Percentiles rank a stretch among this genome's conserved stretches.
Conservation (phyloP, 2,888 invertebrate species). For the Heteromurus nitidus region DNA sequence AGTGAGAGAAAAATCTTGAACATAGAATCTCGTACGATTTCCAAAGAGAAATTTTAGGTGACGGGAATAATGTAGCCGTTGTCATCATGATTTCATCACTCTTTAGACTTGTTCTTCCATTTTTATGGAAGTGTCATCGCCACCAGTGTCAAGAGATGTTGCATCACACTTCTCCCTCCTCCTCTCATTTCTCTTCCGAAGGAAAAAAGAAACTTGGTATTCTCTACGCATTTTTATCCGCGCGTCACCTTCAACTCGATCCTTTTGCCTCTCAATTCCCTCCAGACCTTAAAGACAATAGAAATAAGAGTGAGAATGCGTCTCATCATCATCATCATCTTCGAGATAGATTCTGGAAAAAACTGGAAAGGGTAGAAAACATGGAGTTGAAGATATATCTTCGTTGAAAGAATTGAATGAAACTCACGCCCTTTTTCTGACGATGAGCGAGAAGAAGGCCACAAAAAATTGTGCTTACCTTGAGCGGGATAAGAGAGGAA, state of each 20-base stretch:
- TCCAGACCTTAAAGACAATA: no score
- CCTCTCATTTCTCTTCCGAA: background rate
- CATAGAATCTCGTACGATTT: background rate
- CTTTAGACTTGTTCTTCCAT: constrained; percentile 2
- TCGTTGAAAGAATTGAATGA: no score
- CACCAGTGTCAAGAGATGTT: background rate
- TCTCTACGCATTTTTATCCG: no score
- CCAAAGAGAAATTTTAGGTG: background rate
- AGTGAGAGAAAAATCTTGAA: background rate
- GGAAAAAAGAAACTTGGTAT: background rate
- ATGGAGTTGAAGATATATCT: no score
- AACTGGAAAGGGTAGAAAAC: background rate
- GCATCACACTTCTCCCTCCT: background rate
- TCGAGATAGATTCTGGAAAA: background rate
- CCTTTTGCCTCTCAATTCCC: background rate
- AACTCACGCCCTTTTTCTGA: background rate
- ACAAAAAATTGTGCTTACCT: background rate
- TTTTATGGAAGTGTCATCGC: constrained; percentile 6
- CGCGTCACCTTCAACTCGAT: background rate
- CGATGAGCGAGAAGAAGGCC: background rate
- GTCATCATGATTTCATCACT: no score
- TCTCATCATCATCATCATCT: background rate
- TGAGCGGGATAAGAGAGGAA: background rate
- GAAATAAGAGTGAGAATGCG: no score
- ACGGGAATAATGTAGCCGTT: no score